Conservation (phyloP, 2,888 invertebrate species). For the Seira ritae region DNA sequence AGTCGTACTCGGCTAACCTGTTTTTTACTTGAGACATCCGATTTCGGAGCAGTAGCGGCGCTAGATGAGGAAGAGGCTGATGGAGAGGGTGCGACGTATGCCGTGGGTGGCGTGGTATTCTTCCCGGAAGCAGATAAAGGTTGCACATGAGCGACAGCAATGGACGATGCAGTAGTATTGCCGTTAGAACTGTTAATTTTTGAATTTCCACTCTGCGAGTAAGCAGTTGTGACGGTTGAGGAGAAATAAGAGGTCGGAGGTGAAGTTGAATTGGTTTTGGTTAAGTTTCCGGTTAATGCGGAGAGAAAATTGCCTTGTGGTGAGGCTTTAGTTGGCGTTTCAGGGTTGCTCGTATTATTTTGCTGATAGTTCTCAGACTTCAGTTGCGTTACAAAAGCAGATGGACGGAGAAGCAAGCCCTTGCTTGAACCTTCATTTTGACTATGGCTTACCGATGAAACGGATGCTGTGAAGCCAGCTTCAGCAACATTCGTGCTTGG, state of each 20-base stretch:
- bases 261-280: background rate
- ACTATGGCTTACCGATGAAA: background rate
- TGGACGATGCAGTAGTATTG: background rate
- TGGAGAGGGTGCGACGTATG: conserved; percentile 28
- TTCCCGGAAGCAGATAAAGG: background rate
- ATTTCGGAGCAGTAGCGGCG: background rate
- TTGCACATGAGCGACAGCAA: conserved; percentile 32
- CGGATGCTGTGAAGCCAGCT: background rate
- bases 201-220: no score
- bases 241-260: background rate
- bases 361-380: conserved; percentile 3
- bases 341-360: background rate
- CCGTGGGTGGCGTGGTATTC: conserved; percentile 26
- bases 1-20: conserved; percentile 26
- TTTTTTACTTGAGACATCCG: conserved; percentile 6
- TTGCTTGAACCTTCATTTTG: background rate
- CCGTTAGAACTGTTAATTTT: background rate
- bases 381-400: conserved; percentile 33
- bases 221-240: background rate
- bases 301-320: background rate
- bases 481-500: background rate
- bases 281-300: background rate
- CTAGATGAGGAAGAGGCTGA: background rate
- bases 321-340: background rate
- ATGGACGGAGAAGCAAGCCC: conserved; percentile 36